Percentiles rank a stretch among this genome's conserved stretches.
phyloP scores from a whole-genome alignment of 2,113 vertebrate species.

The Caretta caretta region DNA sequence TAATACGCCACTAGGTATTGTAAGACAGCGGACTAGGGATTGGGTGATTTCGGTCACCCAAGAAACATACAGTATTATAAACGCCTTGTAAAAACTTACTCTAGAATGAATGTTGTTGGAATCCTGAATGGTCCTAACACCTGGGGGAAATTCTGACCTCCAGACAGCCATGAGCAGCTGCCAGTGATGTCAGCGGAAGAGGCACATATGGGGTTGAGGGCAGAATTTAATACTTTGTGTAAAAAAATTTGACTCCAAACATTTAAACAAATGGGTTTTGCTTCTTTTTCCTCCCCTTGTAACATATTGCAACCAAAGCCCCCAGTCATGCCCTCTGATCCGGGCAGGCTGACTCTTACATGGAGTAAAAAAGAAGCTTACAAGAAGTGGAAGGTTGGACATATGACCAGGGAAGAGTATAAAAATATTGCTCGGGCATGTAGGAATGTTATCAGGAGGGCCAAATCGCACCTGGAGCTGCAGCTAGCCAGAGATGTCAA shows the following conservation, averaged over 20 bases:
- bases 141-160: background rate
- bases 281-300: background rate
- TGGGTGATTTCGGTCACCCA: constrained; percentile 55
- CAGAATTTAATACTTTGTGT: accelerated
- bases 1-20: constrained; percentile 58
- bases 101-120: constrained; percentile 3
- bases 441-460: too few relatives aligned
- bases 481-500: too few relatives aligned
- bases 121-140: background rate
- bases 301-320: accelerated
- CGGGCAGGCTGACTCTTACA: accelerated
- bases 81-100: constrained; percentile 30
- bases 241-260: background rate
- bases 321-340: background rate
- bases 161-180: background rate
- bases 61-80: constrained; percentile 56
- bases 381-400: too few relatives aligned
- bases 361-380: too few relatives aligned
- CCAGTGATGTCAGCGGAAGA: accelerated
- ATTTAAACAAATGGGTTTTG: background rate
- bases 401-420: too few relatives aligned
- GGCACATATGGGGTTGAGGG: background rate
- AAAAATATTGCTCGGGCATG: too few relatives aligned
- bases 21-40: constrained; percentile 56
- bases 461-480: too few relatives aligned